Base-by-base conservation (phyloP, 2,113 vertebrate species). In the Tenebrosternarchus preto region DNA sequence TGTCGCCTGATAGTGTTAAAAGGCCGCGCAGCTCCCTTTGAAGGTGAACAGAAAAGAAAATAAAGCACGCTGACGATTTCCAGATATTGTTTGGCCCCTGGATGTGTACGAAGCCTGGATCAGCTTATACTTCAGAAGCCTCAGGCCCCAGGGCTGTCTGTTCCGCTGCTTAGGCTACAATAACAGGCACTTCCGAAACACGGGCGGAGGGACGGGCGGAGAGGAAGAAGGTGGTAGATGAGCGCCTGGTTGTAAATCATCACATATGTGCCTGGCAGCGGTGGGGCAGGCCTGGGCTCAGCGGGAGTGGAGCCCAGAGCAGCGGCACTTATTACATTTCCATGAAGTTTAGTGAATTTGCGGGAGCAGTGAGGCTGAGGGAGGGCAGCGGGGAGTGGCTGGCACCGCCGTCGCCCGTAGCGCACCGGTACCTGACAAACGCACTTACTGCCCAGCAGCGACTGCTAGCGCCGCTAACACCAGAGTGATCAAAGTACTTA, bases 281-380 rank as follows among this genome's bases (percentile, higher is more conserved):
- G 77, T 86, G 88, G 81, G 79, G 76, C 86, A 81, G 82, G 76
- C 77, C 81, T 69, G 85, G 81, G 79, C 89, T 90, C 86, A 84
- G 87, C 87, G 85, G 86, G 86, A 88, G 84, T 50, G 75, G 79
- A 78, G 72, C 27, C 68, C 89, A 91, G 90, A 87, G 82, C 83
- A 82, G 85, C 81, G 73, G 84, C 79, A 43, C 82, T 87, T 83
- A 90, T 91, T 91, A 86, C 80, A 89, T 91, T 91, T 89, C 88
- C 87, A 87, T 87, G 83, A 90, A 87, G 86, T 89, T 86, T 88
- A 92, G 89, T 86, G 82, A 90, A 91, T 91, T 87, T 90, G 86
- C 84, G 64, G 85, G 84, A 88, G 88, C 87, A 70, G 84, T 78
- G 39, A 80, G 80, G 86, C 81, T 78, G 74, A 86, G 78, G 83